A percentile compares a stretch with the other conserved stretches of the same genome.
phyloP scores from a whole-genome alignment of 2,888 invertebrate genomes.

The Acanthacorydalis orientalis region DNA sequence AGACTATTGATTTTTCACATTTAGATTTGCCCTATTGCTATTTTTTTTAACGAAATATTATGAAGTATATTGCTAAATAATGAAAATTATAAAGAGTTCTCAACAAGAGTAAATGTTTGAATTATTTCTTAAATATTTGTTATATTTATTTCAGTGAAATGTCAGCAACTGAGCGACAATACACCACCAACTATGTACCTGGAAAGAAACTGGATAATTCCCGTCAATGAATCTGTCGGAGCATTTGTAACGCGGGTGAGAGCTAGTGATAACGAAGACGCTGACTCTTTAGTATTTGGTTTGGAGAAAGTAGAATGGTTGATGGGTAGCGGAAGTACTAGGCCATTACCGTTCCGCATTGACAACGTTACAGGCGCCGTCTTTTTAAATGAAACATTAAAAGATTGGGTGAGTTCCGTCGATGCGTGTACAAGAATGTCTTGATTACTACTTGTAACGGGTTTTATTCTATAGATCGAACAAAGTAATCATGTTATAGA shows the following conservation, averaged over 20 bases:
- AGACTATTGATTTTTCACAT: no score
- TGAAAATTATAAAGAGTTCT: not conserved
- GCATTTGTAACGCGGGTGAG: conserved; percentile 50
- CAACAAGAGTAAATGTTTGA: not conserved
- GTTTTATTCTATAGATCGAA: no score
- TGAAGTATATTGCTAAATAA: not conserved
- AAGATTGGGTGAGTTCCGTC: conserved; percentile 45
- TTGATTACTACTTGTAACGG: no score
- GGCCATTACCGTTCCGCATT: conserved; percentile 39
- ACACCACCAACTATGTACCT: conserved; percentile 47
- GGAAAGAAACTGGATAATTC: conserved; percentile 58
- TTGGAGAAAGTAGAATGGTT: conserved; percentile 17
- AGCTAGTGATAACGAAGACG: conserved; percentile 44
- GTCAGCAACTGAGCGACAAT: conserved; percentile 26
- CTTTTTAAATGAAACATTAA: conserved; percentile 59
- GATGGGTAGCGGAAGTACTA: conserved; percentile 3
- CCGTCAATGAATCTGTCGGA: conserved; percentile 54
- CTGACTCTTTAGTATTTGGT: conserved; percentile 42
- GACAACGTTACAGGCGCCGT: conserved; percentile 60
- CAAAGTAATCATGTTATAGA: no score
- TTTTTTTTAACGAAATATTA: no score
- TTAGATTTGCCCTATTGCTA: no score
- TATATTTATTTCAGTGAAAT: conserved; percentile 11
- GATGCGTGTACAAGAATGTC: no score
- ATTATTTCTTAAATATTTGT: not conserved